phyloP scores from a whole-genome alignment of 2,797 vertebrate genomes.

The Octomys mimax region DNA sequence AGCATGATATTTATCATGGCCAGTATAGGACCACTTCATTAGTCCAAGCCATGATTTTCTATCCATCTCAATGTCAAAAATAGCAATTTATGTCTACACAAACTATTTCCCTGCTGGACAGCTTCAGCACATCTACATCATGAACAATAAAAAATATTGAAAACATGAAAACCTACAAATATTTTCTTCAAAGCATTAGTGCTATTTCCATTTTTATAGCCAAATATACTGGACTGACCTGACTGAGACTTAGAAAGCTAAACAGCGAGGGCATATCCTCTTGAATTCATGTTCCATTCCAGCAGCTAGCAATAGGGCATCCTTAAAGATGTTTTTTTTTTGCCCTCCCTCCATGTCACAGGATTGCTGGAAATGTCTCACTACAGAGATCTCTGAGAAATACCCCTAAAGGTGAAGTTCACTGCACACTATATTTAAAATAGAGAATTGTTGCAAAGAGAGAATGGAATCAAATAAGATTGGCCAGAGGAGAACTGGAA shows the following conservation, averaged over 20 bases:
- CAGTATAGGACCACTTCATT: not conserved
- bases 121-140: too few relatives aligned
- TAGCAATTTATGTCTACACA: too few relatives aligned
- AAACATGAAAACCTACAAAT: not conserved
- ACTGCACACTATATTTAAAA: not conserved
- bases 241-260: not conserved
- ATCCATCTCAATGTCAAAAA: too few relatives aligned
- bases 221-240: not conserved
- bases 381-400: not conserved
- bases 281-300: not conserved
- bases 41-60: too few relatives aligned
- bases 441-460: not conserved
- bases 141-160: not conserved
- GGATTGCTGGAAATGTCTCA: not conserved
- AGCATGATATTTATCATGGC: not conserved
- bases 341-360: not conserved
- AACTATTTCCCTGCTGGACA: too few relatives aligned
- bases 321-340: not conserved
- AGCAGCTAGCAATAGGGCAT: not conserved
- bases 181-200: not conserved
- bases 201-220: not conserved
- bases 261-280: not conserved
- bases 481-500: not conserved
- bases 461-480: not conserved
- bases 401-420: not conserved